Percentiles rank a stretch among this genome's conserved stretches.
Conservation (phyloP, 2,888 invertebrate species). For the Lasioglossum oenotherae region DNA sequence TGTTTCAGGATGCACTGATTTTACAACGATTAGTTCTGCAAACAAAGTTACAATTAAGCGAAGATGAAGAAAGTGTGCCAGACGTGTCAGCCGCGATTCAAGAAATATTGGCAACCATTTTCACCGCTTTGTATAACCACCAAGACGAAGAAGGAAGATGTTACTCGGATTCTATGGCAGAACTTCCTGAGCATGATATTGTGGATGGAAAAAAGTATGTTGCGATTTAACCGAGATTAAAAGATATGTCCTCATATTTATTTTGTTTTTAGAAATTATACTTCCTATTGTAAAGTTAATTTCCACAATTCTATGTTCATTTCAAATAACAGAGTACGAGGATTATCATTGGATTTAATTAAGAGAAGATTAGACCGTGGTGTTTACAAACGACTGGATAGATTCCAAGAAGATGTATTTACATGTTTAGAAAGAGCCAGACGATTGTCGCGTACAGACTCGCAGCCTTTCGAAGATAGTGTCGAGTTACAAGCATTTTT, state of each 20-base stretch:
- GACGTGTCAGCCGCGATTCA: conserved; percentile 96
- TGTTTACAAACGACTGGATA: conserved; percentile 95
- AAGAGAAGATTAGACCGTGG: conserved; percentile 96
- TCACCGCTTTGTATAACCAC: conserved; percentile 97
- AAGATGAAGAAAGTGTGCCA: conserved; percentile 94
- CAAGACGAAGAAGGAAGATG: conserved; percentile 98
- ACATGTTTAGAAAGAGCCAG: conserved; percentile 96
- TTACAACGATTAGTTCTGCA: conserved; percentile 96
- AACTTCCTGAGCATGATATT: conserved; percentile 94
- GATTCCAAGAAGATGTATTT: conserved; percentile 98
- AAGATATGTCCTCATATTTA: conserved; percentile 12
- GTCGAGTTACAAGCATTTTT: conserved; percentile 96
- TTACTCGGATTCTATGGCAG: conserved; percentile 97
- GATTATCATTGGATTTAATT: conserved; percentile 95
- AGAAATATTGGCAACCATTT: conserved; percentile 95
- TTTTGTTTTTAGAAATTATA: conserved; percentile 23
- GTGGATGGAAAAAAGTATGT: conserved; percentile 88
- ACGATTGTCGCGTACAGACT: conserved; percentile 94
- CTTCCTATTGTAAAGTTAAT: conserved; percentile 10
- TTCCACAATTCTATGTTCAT: conserved; percentile 27
- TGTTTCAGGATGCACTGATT: conserved; percentile 92
- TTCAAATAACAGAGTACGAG: conserved; percentile 87
- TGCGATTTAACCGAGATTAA: background rate
- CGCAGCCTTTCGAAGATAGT: conserved; percentile 97
- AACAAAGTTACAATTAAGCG: conserved; percentile 94